Conservation (phyloP, 2,888 invertebrate genomes). For the Gibbula magus region DNA sequence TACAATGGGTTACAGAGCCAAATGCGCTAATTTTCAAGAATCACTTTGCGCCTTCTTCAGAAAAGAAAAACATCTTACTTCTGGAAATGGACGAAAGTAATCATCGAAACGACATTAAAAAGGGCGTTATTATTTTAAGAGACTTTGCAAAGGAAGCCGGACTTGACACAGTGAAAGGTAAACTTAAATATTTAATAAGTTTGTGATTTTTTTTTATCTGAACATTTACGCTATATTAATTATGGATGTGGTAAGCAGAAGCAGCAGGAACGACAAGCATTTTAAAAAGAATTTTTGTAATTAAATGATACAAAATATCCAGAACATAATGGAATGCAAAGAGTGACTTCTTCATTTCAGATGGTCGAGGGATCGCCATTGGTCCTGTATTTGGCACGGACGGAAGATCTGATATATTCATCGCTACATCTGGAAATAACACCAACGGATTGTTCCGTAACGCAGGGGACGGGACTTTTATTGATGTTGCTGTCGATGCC, state of each 20-base stretch:
- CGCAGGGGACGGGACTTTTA: constrained; percentile 61
- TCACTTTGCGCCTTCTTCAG: too few relatives aligned
- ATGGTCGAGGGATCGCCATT: constrained; percentile 65
- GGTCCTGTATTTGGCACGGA: constrained; percentile 66
- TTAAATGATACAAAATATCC: too few relatives aligned
- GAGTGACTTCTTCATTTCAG: constrained; percentile 30
- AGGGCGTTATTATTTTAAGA: constrained; percentile 57
- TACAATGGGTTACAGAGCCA: too few relatives aligned
- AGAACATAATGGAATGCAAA: too few relatives aligned
- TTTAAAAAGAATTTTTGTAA: too few relatives aligned
- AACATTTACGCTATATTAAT: too few relatives aligned
- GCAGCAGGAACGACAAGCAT: too few relatives aligned
- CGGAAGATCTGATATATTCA: constrained; percentile 67
- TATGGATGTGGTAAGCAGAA: too few relatives aligned
- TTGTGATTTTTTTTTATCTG: too few relatives aligned
- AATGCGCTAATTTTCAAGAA: too few relatives aligned
- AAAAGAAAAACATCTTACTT: constrained; percentile 28
- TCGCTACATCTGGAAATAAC: constrained; percentile 61
- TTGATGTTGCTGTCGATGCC: constrained; percentile 50
- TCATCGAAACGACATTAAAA: constrained; percentile 49
- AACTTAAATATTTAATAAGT: background rate
- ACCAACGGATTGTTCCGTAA: constrained; percentile 66
- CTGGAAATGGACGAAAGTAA: constrained; percentile 67
- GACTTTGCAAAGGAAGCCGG: constrained; percentile 62
- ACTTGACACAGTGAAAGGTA: constrained; percentile 56